Percentiles rank a stretch among this genome's conserved stretches.
phyloP scores from a whole-genome alignment of 2,888 invertebrate genomes.

The Hirtodrosophila alboralis region DNA sequence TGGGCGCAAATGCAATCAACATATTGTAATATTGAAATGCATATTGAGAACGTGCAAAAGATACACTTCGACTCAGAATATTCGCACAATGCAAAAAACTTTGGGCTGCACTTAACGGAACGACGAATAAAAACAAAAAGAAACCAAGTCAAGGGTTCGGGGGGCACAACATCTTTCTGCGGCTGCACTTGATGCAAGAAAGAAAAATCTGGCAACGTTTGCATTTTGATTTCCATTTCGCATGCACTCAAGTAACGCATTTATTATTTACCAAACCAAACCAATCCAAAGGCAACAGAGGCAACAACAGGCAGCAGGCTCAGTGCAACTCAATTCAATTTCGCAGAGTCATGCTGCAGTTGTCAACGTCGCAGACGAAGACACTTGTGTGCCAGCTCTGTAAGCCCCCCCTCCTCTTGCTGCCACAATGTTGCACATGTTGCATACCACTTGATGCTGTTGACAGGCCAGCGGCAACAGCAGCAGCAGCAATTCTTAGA shows the following conservation, averaged over 20 bases:
- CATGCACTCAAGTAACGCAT: slow-evolving; percentile 76
- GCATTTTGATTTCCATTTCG: slow-evolving; percentile 75
- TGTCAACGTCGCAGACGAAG: slow-evolving; percentile 70
- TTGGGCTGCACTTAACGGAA: slow-evolving; percentile 71
- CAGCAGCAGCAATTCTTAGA: slow-evolving; percentile 44
- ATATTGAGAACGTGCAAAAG: slow-evolving; percentile 78
- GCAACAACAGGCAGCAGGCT: slow-evolving; percentile 12
- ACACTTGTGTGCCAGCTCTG: slow-evolving; percentile 55
- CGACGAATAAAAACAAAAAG: slow-evolving; percentile 66
- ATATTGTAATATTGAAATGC: slow-evolving; percentile 78
- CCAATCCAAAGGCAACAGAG: slow-evolving; percentile 13
- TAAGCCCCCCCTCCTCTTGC: slow-evolving; percentile 15
- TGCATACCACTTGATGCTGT: slow-evolving; percentile 70
- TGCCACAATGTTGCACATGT: slow-evolving; percentile 53
- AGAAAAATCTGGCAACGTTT: slow-evolving; percentile 72
- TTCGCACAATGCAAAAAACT: slow-evolving; percentile 49
- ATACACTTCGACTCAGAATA: slow-evolving; percentile 38
- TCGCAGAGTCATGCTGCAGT: slow-evolving; percentile 75
- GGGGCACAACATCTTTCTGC: slow-evolving; percentile 33
- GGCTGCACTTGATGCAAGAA: slow-evolving; percentile 51
- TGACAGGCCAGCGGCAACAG: slow-evolving; percentile 54
- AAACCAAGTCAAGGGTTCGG: slow-evolving; percentile 15
- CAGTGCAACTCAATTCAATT: slow-evolving; percentile 67
- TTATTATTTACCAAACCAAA: slow-evolving; percentile 71
- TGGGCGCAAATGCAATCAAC: slow-evolving; percentile 71